phyloP scores from a whole-genome alignment of 2,113 vertebrate species.

The Pituophis catenifer region DNA sequence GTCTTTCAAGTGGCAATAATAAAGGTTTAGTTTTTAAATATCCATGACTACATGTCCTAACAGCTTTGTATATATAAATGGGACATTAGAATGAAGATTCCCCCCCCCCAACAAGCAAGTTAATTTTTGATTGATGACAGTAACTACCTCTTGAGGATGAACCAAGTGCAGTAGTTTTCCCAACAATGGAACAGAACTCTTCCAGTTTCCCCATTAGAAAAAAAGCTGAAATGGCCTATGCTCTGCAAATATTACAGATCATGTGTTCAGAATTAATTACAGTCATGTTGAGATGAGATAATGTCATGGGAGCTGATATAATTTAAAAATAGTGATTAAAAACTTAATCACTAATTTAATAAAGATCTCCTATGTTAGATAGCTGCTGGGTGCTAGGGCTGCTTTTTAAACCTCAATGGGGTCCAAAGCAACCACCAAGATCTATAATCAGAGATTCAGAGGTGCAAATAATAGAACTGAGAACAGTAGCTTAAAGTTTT shows the following conservation, averaged over 20 bases:
- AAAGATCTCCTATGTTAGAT: conserved; percentile 29
- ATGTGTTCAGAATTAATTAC: conserved; percentile 60
- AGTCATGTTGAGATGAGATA: conserved; percentile 42
- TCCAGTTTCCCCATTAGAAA: conserved; percentile 11
- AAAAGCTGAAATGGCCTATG: conserved; percentile 11
- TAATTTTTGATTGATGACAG: neutral
- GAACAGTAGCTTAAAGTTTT: neutral
- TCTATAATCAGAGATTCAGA: neutral
- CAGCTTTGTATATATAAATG: neutral
- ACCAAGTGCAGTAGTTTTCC: neutral
- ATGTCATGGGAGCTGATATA: conserved; percentile 54
- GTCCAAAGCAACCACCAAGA: conserved; percentile 37
- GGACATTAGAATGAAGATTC: neutral
- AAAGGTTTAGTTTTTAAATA: neutral
- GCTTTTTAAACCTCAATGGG: conserved; percentile 25
- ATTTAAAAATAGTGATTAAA: conserved; percentile 52
- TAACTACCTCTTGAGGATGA: neutral
- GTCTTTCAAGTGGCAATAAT: neutral
- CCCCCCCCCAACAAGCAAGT: neutral
- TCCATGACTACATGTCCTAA: rapidly evolving
- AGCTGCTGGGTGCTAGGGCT: neutral
- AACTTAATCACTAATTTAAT: conserved; percentile 34
- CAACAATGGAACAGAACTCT: conserved; percentile 12
- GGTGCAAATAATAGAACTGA: neutral
- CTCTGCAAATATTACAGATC: conserved; percentile 23